These are phyloP conservation scores for Serranus cabrilla DNA, from an alignment of 2,797 vertebrate species.

Conservation along the genomic window DNA sequence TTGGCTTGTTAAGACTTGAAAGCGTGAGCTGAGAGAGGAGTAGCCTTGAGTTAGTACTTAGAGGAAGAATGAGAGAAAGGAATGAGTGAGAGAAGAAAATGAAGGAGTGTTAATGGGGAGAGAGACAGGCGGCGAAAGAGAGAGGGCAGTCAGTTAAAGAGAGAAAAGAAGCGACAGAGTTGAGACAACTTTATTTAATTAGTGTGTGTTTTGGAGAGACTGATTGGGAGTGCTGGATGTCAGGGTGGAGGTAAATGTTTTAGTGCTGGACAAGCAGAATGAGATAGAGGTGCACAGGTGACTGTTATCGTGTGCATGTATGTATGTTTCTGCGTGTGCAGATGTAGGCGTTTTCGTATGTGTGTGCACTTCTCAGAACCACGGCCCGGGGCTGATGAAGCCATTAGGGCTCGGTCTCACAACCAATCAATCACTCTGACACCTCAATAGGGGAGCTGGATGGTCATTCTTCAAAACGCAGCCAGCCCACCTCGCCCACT, in stretches of 20 bases:
- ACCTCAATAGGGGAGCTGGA: slow-evolving; percentile 76
- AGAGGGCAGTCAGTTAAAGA: background rate
- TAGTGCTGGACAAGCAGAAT: slow-evolving; percentile 73
- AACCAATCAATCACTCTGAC: slow-evolving; percentile 87
- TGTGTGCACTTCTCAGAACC: slow-evolving; percentile 34
- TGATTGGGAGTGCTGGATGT: slow-evolving; percentile 72
- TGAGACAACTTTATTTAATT: slow-evolving; percentile 79
- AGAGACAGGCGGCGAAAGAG: background rate
- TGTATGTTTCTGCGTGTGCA: background rate
- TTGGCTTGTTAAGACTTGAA: slow-evolving; percentile 80
- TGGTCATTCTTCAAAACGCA: slow-evolving; percentile 82
- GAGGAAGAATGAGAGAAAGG: slow-evolving; percentile 34
- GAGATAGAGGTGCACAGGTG: slow-evolving; percentile 74
- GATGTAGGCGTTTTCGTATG: slow-evolving; percentile 2
- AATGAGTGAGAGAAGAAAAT: slow-evolving; percentile 35
- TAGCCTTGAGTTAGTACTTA: slow-evolving; percentile 64
- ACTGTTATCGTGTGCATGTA: background rate
- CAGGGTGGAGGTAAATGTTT: slow-evolving; percentile 29
- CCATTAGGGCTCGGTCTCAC: slow-evolving; percentile 82
- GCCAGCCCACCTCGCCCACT: slow-evolving; percentile 74
- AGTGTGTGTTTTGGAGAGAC: slow-evolving; percentile 59
- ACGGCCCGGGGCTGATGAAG: slow-evolving; percentile 83
- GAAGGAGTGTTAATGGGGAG: slow-evolving; percentile 29
- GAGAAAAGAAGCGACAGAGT: slow-evolving; percentile 39
- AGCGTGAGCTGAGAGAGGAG: slow-evolving; percentile 55